Conservation (phyloP, 2,797 vertebrate genomes). For the Malacoctenus gilli region DNA sequence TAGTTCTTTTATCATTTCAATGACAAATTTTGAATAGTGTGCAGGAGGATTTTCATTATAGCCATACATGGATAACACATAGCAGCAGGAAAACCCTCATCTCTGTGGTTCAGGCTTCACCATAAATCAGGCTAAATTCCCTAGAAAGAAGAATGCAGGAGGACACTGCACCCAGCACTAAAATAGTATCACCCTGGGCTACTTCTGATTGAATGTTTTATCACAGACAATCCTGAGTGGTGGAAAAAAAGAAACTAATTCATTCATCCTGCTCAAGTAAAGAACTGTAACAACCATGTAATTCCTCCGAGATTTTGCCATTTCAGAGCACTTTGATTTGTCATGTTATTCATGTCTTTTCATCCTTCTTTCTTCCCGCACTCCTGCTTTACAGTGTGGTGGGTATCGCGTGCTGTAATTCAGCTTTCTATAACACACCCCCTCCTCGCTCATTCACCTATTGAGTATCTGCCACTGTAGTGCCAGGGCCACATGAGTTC, state of each 20-base stretch:
- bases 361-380: constrained; percentile 60
- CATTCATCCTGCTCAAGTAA: constrained; percentile 80
- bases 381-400: constrained; percentile 46
- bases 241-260: constrained; percentile 79
- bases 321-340: constrained; percentile 77
- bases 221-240: constrained; percentile 79
- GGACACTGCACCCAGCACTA: constrained; percentile 69
- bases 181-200: constrained; percentile 81
- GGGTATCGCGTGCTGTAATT: constrained; percentile 71
- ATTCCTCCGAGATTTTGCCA: constrained; percentile 76
- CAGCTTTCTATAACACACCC: constrained; percentile 77
- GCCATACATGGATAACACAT: constrained; percentile 49
- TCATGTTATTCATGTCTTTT: constrained; percentile 78
- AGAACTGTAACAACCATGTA: constrained; percentile 79
- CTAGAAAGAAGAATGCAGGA: constrained; percentile 74
- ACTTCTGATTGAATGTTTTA: constrained; percentile 79
- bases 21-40: constrained; percentile 60
- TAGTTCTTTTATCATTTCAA: constrained; percentile 67
- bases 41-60: constrained; percentile 59
- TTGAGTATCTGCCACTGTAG: constrained; percentile 71
- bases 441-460: constrained; percentile 72
- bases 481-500: constrained; percentile 70
- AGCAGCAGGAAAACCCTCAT: constrained; percentile 68
- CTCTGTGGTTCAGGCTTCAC: constrained; percentile 57
- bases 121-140: constrained; percentile 79